Conservation (phyloP, 2,888 invertebrate species). For the Leucania comma region DNA sequence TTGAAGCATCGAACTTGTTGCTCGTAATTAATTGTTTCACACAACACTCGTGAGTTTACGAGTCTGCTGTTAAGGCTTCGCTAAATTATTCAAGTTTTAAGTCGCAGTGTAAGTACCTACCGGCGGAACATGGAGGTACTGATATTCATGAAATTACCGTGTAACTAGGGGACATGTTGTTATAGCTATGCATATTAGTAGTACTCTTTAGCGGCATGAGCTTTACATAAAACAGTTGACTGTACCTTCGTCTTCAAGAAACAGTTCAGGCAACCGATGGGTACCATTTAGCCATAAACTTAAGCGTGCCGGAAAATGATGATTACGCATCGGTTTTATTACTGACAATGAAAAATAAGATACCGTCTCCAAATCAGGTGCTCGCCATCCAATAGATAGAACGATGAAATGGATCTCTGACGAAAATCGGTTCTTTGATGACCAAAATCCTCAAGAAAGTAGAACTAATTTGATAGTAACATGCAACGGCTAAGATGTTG, state of each 20-base stretch:
- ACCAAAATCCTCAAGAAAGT: not conserved
- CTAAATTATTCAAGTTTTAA: slow-evolving; percentile 12
- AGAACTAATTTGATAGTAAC: not conserved
- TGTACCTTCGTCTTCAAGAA: slow-evolving; percentile 1
- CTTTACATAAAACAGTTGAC: not conserved
- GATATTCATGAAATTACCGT: not conserved
- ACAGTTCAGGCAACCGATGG: not conserved
- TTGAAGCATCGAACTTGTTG: slow-evolving; percentile 54
- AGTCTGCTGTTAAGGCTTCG: not conserved
- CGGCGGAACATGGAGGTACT: not conserved
- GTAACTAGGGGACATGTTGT: not conserved
- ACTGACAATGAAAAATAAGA: not conserved
- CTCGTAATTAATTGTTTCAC: slow-evolving; percentile 46
- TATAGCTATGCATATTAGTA: too few relatives aligned
- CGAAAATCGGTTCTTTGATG: not conserved
- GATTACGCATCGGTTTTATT: not conserved
- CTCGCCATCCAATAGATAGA: not conserved
- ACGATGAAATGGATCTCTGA: not conserved
- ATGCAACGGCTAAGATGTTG: not conserved
- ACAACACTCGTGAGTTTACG: slow-evolving; percentile 29
- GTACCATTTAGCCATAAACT: slow-evolving; percentile 7
- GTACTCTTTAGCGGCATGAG: too few relatives aligned
- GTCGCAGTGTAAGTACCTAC: slow-evolving; percentile 3
- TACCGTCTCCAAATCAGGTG: not conserved
- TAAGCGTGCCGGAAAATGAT: not conserved